A percentile compares a stretch with the other conserved stretches of the same genome.
Evolutionary conservation across 2,797 vertebrate species (phyloP).

Genomic region (Miichthys miiuy): DNA sequence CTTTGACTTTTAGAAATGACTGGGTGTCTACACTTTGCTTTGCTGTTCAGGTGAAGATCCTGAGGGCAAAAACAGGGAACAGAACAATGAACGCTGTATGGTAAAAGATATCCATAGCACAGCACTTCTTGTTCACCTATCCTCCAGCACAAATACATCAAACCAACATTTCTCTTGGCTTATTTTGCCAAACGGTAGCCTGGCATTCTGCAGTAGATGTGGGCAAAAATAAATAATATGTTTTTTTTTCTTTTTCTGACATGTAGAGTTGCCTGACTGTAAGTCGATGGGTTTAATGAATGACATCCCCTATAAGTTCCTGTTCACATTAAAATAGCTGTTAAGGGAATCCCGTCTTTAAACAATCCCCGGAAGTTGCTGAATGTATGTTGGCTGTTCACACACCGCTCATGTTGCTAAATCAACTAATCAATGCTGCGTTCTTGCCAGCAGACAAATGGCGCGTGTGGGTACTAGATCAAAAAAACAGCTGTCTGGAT

Average conservation of each 20-base stretch:
- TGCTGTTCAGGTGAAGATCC: slow-evolving; percentile 40
- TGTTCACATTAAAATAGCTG: slow-evolving; percentile 38
- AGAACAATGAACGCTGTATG: slow-evolving; percentile 30
- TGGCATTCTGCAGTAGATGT: slow-evolving; percentile 38
- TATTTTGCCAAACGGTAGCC: slow-evolving; percentile 60
- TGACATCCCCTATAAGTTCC: slow-evolving; percentile 57
- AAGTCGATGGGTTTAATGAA: slow-evolving; percentile 73
- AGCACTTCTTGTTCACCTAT: slow-evolving; percentile 55
- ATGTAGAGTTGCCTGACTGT: slow-evolving; percentile 48
- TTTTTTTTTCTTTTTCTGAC: slow-evolving; percentile 66
- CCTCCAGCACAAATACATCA: slow-evolving; percentile 35
- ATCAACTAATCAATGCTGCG: slow-evolving; percentile 57
- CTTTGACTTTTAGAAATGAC: slow-evolving; percentile 27
- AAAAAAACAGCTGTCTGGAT: slow-evolving; percentile 13
- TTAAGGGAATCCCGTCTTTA: slow-evolving; percentile 60
- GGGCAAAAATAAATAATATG: slow-evolving; percentile 49
- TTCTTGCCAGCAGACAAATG: slow-evolving; percentile 38
- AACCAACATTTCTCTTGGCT: slow-evolving; percentile 53
- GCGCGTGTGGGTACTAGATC: slow-evolving; percentile 2
- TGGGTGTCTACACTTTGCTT: slow-evolving; percentile 26
- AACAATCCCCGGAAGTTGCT: slow-evolving; percentile 50
- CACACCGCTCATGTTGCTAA: slow-evolving; percentile 54
- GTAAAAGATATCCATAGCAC: slow-evolving; percentile 44
- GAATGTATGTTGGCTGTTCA: slow-evolving; percentile 47
- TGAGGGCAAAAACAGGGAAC: slow-evolving; percentile 27